A percentile compares a stretch with the other conserved stretches of the same genome.
These are phyloP conservation scores for Aporophyla nigra DNA, from an alignment of 2,888 invertebrate species.

Conservation along the genomic window DNA sequence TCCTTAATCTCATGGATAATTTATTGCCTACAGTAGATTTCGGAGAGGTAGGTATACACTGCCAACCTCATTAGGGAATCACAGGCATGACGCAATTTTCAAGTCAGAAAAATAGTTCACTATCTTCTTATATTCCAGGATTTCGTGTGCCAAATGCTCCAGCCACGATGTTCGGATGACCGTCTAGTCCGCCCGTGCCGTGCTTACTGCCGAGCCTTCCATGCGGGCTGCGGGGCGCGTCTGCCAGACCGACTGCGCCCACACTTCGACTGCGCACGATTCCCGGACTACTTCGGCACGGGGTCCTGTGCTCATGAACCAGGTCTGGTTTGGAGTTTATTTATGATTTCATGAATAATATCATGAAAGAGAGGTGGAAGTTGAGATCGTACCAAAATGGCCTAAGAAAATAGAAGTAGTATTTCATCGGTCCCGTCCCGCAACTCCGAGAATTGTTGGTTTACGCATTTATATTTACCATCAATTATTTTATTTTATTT, in stretches of 20 bases:
- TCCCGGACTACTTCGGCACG: conserved; percentile 94
- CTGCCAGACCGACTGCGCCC: conserved; percentile 93
- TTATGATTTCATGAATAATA: background rate
- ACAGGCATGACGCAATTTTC: background rate
- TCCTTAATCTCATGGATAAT: background rate
- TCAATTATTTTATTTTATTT: background rate
- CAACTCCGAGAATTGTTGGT: background rate
- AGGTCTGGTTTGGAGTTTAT: conserved; percentile 84
- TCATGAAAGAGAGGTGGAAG: background rate
- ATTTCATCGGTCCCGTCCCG: background rate
- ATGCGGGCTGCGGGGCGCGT: conserved; percentile 95
- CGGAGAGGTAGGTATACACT: background rate
- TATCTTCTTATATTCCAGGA: conserved; percentile 86
- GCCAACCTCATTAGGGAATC: background rate
- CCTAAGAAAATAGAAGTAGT: background rate
- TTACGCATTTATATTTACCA: background rate
- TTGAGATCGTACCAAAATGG: background rate
- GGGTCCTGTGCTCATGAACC: conserved; percentile 95
- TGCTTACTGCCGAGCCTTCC: conserved; percentile 96
- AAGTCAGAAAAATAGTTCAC: background rate
- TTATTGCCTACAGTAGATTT: background rate
- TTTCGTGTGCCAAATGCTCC: conserved; percentile 96
- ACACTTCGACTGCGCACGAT: conserved; percentile 94
- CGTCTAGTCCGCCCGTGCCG: conserved; percentile 94
- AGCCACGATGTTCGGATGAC: conserved; percentile 94